These are phyloP conservation scores for Belonocnema kinseyi DNA, from an alignment of 1,140 invertebrate species.

Conservation along the genomic window DNA sequence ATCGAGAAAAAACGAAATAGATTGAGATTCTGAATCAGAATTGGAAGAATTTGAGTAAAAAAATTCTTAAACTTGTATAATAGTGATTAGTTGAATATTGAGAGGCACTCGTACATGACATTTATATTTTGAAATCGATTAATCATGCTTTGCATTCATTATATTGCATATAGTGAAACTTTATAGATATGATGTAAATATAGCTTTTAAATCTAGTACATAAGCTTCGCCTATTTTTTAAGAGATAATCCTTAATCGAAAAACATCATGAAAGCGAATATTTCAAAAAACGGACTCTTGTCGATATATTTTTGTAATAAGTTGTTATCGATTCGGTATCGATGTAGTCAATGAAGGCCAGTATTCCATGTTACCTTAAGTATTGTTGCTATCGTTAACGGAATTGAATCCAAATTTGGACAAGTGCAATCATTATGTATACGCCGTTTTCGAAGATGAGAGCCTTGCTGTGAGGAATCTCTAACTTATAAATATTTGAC, in stretches of 20 bases:
- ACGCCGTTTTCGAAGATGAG: slow-evolving; percentile 24
- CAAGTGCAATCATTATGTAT: slow-evolving; percentile 39
- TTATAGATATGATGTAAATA: too few species aligned
- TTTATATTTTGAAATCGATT: too few species aligned
- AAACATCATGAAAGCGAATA: too few species aligned
- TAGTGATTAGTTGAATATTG: neutral
- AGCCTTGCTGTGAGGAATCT: neutral
- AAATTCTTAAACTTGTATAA: neutral
- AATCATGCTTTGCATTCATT: too few species aligned
- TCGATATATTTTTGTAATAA: neutral
- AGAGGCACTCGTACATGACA: too few species aligned
- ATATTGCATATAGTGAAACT: too few species aligned
- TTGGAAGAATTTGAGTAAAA: too few species aligned
- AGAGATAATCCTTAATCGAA: too few species aligned
- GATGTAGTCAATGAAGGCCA: slow-evolving; percentile 57
- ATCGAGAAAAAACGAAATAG: neutral
- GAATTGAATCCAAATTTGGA: slow-evolving; percentile 35
- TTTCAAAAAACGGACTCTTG: too few species aligned
- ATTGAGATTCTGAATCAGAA: neutral
- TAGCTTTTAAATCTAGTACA: too few species aligned
- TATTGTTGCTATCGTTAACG: neutral
- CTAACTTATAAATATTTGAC: slow-evolving; percentile 29
- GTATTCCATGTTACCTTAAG: slow-evolving; percentile 44
- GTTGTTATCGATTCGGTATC: slow-evolving; percentile 39
- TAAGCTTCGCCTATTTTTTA: too few species aligned